These are phyloP conservation scores for Ptilonorhynchus violaceus DNA, from an alignment of 2,113 vertebrate genomes.

Conservation along the genomic window DNA sequence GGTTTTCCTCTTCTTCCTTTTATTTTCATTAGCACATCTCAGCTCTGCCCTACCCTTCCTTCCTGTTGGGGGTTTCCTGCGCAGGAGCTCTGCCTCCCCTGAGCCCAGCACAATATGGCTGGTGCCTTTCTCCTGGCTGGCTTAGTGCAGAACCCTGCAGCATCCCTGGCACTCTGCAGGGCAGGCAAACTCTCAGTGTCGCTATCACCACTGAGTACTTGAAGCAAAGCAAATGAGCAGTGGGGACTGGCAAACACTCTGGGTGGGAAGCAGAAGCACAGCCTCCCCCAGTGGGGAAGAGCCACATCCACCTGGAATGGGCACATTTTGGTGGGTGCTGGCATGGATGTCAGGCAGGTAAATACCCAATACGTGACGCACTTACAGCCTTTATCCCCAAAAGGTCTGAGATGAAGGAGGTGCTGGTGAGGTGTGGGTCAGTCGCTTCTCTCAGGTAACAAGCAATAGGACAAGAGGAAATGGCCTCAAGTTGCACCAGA, in stretches of 20 bases:
- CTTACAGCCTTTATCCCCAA: background rate
- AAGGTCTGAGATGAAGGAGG: background rate
- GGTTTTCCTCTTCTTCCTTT: rapidly evolving
- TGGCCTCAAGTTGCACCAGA: background rate
- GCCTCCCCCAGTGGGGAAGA: background rate
- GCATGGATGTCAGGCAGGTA: rapidly evolving
- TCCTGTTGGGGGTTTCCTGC: rapidly evolving
- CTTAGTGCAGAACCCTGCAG: background rate
- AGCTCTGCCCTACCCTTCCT: background rate
- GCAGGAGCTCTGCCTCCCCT: background rate
- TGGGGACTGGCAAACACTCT: rapidly evolving
- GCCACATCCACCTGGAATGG: background rate
- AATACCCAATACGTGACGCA: background rate
- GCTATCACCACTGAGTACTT: background rate
- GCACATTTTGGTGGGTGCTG: background rate
- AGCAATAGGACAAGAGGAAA: background rate
- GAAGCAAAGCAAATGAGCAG: background rate
- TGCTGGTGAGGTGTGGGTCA: rapidly evolving
- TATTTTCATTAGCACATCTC: background rate
- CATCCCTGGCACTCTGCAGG: background rate
- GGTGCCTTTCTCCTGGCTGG: background rate
- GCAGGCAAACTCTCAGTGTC: background rate
- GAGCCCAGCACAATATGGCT: rapidly evolving
- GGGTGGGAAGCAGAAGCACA: background rate
- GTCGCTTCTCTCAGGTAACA: background rate